Evolutionary conservation across 92 coral and sea anemone genomes (phyloP).

Genomic region (Epizoanthus stellaris): DNA sequence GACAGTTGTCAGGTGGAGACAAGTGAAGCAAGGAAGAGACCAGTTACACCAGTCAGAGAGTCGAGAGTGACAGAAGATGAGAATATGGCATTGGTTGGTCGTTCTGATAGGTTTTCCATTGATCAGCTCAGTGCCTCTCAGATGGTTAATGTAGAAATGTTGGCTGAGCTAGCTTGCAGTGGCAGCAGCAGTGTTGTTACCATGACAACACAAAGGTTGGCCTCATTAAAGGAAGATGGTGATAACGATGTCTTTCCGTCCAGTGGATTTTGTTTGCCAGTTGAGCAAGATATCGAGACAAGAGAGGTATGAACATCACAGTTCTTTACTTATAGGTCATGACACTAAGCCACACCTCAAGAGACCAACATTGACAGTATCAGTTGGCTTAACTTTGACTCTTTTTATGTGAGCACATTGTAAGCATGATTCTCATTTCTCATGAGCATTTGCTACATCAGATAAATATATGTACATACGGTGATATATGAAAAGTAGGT

Average conservation of each 20-base stretch:
- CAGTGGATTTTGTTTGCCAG: conserved; percentile 89
- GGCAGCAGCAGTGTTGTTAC: conserved; percentile 54
- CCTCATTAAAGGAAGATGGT: conserved; percentile 29
- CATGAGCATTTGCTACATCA: not conserved
- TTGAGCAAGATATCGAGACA: conserved; percentile 49
- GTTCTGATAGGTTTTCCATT: conserved; percentile 13
- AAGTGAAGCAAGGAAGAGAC: not conserved
- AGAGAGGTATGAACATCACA: conserved; percentile 47
- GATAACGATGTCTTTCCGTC: conserved; percentile 73
- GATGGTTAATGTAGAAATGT: conserved; percentile 75
- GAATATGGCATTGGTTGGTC: not conserved
- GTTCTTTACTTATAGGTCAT: not conserved
- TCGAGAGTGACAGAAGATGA: not conserved
- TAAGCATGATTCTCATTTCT: not conserved
- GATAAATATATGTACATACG: not conserved
- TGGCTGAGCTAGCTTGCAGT: conserved; percentile 69
- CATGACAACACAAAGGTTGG: conserved; percentile 41
- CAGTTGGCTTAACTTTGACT: too few species aligned
- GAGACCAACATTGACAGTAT: too few species aligned
- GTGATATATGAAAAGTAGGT: not conserved
- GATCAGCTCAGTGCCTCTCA: conserved; percentile 78
- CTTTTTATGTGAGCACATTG: not conserved
- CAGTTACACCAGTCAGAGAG: not conserved
- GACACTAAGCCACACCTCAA: not conserved
- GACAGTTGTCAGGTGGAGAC: not conserved